A percentile compares a stretch with the other conserved stretches of the same genome.
Evolutionary conservation across 35 echinoderm and acorn worm species (phyloP).

Genomic region (Patiria miniata): DNA sequence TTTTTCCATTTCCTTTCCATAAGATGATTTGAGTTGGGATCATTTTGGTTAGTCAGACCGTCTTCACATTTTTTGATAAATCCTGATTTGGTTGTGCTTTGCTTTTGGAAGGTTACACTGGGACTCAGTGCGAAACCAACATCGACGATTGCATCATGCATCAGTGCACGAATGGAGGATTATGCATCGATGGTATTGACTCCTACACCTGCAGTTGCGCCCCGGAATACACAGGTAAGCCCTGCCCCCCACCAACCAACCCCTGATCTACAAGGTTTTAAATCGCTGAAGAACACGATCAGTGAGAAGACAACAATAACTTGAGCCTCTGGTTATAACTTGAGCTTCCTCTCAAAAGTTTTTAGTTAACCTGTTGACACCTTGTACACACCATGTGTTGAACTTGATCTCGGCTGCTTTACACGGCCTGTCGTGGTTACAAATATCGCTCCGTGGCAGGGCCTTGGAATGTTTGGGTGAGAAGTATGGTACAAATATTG

Average conservation of each 20-base stretch:
- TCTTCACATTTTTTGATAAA: neutral
- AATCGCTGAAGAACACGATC: neutral
- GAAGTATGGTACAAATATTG: too few species aligned
- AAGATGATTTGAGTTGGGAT: neutral
- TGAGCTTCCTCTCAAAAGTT: too few species aligned
- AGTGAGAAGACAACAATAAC: too few species aligned
- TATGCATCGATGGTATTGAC: conserved; percentile 60
- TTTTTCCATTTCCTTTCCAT: too few species aligned
- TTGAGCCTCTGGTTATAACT: too few species aligned
- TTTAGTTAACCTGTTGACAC: too few species aligned
- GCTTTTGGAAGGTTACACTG: conserved; percentile 51
- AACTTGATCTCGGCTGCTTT: too few species aligned
- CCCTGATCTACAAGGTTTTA: neutral
- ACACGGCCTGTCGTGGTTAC: too few species aligned
- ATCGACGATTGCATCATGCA: conserved; percentile 77
- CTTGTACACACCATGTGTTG: too few species aligned
- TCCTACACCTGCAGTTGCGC: conserved; percentile 68
- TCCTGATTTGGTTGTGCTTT: neutral
- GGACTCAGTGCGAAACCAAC: conserved; percentile 58
- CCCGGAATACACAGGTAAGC: conserved; percentile 63
- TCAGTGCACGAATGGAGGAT: conserved; percentile 65
- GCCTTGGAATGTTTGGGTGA: too few species aligned
- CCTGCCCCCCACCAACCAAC: too few species aligned
- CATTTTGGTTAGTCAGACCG: neutral
- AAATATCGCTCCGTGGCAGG: too few species aligned